Evolutionary conservation across 2,113 vertebrate genomes (phyloP).

Genomic region (Ceyx margarethae): DNA sequence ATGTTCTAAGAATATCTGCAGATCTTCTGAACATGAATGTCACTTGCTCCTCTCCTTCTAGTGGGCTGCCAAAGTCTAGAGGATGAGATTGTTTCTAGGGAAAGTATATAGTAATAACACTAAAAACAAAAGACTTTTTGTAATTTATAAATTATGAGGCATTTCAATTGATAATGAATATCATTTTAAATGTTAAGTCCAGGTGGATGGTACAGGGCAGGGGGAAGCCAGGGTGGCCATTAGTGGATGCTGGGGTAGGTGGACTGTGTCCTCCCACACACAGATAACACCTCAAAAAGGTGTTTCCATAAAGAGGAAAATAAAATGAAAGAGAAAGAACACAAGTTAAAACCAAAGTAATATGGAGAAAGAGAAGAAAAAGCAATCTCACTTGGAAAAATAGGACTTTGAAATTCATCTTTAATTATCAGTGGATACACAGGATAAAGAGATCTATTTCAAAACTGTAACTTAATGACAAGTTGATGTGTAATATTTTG

Average conservation of each 20-base stretch:
- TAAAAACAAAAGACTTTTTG: not conserved
- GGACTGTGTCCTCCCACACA: not conserved
- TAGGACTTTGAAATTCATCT: constrained; percentile 48
- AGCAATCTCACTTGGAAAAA: not conserved
- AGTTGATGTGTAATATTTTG: constrained; percentile 74
- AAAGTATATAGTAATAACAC: not conserved
- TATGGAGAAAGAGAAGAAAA: not conserved
- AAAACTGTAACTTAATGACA: constrained; percentile 76
- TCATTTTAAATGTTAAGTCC: not conserved
- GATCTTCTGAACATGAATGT: not conserved
- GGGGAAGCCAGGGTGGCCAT: rapidly evolving
- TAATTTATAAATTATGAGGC: not conserved
- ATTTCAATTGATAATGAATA: not conserved
- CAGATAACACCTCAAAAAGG: not conserved
- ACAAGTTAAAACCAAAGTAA: not conserved
- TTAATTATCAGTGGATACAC: constrained; percentile 65
- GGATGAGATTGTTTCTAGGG: not conserved
- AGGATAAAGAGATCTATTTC: constrained; percentile 68
- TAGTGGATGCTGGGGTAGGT: not conserved
- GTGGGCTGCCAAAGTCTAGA: not conserved
- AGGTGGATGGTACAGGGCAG: not conserved
- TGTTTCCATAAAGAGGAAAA: not conserved
- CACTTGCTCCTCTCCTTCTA: not conserved
- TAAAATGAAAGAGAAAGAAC: not conserved
- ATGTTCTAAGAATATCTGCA: not conserved